These are phyloP conservation scores for Ganaspis brasiliensis DNA, from an alignment of 2,888 invertebrate species.

Conservation along the genomic window DNA sequence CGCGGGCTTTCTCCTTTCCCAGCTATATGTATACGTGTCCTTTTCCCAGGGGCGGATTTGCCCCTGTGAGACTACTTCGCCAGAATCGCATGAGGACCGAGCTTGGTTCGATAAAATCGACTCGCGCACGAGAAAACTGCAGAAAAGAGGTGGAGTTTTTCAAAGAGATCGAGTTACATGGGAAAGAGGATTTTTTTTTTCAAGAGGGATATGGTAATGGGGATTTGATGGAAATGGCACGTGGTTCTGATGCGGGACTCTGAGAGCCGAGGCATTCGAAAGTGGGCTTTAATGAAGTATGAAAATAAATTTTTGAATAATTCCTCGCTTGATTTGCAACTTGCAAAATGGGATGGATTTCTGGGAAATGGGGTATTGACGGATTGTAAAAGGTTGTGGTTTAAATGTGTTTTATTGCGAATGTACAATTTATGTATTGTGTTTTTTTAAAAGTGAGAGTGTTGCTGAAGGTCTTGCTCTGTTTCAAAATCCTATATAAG, in stretches of 20 bases:
- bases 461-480: too few species aligned
- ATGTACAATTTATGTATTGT: too few species aligned
- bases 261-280: too few species aligned
- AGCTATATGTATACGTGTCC: conserved; percentile 22
- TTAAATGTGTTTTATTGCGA: too few species aligned
- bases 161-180: background rate
- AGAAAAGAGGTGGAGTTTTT: background rate
- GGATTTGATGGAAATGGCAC: conserved; percentile 13
- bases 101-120: conserved; percentile 38
- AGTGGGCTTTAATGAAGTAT: conserved; percentile 1
- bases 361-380: background rate
- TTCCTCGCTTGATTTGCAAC: too few species aligned
- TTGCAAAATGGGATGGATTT: too few species aligned
- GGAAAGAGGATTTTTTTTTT: background rate
- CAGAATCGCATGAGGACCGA: conserved; percentile 19
- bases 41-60: conserved; percentile 37
- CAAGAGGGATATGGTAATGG: conserved; percentile 2
- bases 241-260: too few species aligned
- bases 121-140: conserved; percentile 22
- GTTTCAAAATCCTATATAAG: too few species aligned
- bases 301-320: too few species aligned
- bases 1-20: conserved; percentile 19
- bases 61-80: conserved; percentile 26
- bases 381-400: background rate
- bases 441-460: too few species aligned